Evolutionary conservation across 2,797 vertebrate genomes (phyloP), one percentile per base, ranked within the genome.

Genomic region (Neopelma chrysocephalum): DNA sequence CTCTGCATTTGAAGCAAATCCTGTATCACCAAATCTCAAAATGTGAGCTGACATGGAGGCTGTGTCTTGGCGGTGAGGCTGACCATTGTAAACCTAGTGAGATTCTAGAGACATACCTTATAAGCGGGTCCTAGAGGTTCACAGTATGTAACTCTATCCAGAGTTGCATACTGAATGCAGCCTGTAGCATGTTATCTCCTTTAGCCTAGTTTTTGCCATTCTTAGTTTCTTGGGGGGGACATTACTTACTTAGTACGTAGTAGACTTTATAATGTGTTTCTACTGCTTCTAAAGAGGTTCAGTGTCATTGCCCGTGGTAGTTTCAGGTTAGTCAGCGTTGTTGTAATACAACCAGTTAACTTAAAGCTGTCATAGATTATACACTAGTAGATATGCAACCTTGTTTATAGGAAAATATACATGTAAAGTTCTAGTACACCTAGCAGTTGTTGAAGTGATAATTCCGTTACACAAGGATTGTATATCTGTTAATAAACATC

Each of bases 401-500:
- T 56, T 92, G 79, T 89, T 53, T 21, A 54, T 66, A 57, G 36
- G 34, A 80, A 81, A 90, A 88, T 48, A 53, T 1, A 56, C 45
- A 14, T 66, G 26, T 77, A 58, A 60, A 83, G 10, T 79, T 90
- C 47, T 70, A 80, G n/a, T 76, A 47, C 38, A 83, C 47, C 25
- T 93, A 62, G 23, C 42, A 88, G 48, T 90, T 96, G 72, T 82
- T 93, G 71, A 87, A 93, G 66, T 88, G 79, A 34, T 93, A 87
- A 79, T 40, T 93, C 54, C 27, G 42, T 84, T 93, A 69, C 32
- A 82, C 85, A 43, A 71, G 65, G 43, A 90, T 95, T 89, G 43
- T n/a, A 5, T 91, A 45, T 82, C 80, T 82, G 27, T 77, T 85
- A 85, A 70, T 93, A 94, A 96, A 86, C 57, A 70, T 82, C 54